These are phyloP conservation scores for Proisotoma minuta DNA, from an alignment of 2,888 invertebrate species.

Conservation along the genomic window DNA sequence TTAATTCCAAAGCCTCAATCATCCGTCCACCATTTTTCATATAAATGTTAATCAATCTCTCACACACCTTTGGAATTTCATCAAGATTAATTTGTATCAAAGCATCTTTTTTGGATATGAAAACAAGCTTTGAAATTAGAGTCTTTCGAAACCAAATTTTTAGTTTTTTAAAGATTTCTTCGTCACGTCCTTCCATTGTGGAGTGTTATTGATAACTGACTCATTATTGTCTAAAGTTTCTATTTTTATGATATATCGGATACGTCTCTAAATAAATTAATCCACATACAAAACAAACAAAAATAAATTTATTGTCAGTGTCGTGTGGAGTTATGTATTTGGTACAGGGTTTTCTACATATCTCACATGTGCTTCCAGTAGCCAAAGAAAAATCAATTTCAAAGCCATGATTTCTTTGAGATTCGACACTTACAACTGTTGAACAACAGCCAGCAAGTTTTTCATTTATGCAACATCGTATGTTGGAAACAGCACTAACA, in stretches of 20 bases:
- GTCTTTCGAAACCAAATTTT: too few relatives aligned
- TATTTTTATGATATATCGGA: too few relatives aligned
- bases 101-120: neutral
- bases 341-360: too few relatives aligned
- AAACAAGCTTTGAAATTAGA: too few relatives aligned
- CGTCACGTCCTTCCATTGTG: neutral
- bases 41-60: too few relatives aligned
- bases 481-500: neutral
- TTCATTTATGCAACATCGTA: neutral
- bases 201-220: neutral
- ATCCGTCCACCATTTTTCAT: neutral
- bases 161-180: too few relatives aligned
- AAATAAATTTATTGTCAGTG: neutral
- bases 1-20: neutral
- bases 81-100: neutral
- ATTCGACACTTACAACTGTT: neutral
- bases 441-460: neutral
- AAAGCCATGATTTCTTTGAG: neutral
- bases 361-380: too few relatives aligned
- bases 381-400: neutral
- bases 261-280: neutral
- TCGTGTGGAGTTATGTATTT: too few relatives aligned
- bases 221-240: neutral
- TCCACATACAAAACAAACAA: neutral
- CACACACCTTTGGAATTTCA: neutral